Evolutionary conservation across 2,797 vertebrate genomes (phyloP).

Genomic region (Cottoperca gobio): DNA sequence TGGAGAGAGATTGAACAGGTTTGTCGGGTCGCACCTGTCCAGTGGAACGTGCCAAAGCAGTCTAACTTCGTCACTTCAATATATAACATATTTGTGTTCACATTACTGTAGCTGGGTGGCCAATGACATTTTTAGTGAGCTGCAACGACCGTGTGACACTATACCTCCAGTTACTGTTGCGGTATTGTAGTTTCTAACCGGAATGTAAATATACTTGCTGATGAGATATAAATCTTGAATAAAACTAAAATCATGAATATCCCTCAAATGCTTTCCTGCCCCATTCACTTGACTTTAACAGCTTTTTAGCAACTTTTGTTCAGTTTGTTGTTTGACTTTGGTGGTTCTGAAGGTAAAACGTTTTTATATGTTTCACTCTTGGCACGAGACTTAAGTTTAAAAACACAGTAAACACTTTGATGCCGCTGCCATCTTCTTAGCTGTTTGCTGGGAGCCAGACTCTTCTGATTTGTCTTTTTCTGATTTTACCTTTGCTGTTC

Average conservation of each 20-base stretch:
- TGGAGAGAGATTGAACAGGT: conserved; percentile 4
- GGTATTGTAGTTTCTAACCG: background rate
- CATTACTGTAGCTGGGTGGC: background rate
- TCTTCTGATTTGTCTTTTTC: background rate
- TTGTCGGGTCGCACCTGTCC: conserved; percentile 31
- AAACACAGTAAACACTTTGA: background rate
- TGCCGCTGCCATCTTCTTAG: background rate
- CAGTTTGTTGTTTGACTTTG: background rate
- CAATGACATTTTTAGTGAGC: background rate
- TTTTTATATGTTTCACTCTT: background rate
- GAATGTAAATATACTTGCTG: background rate
- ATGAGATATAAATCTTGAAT: background rate
- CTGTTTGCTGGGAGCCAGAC: background rate
- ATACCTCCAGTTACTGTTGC: background rate
- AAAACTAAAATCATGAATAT: background rate
- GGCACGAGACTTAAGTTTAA: no score
- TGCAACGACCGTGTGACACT: background rate
- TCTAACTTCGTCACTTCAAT: conserved; percentile 4
- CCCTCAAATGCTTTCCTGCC: background rate
- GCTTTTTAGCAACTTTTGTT: background rate
- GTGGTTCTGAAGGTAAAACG: background rate
- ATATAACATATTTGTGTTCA: conserved; percentile 11
- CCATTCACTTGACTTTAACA: no score
- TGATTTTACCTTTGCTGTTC: background rate
- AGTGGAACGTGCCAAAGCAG: conserved; percentile 1